These are phyloP conservation scores for Rosalia funebris DNA, from an alignment of 2,888 invertebrate species.

Conservation along the genomic window DNA sequence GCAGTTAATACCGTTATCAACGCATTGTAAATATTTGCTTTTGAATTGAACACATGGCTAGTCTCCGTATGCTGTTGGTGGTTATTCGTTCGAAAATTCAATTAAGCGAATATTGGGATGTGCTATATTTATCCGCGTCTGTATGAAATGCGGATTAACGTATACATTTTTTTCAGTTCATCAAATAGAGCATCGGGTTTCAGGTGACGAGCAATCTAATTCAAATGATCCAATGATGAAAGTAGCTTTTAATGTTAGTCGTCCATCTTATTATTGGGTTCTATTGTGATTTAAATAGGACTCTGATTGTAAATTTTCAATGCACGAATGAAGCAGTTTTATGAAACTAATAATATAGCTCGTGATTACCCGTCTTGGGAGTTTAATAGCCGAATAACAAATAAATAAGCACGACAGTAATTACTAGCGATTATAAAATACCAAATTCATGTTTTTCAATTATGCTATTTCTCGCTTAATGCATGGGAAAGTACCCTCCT, in stretches of 20 bases:
- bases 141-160: neutral
- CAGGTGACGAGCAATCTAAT: neutral
- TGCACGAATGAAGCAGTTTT: too few relatives aligned
- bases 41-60: slow-evolving; percentile 6
- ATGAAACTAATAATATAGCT: too few relatives aligned
- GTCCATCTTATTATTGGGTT: neutral
- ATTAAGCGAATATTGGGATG: neutral
- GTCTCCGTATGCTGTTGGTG: neutral
- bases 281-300: neutral
- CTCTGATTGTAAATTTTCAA: too few relatives aligned
- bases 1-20: neutral
- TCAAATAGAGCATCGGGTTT: slow-evolving; percentile 1
- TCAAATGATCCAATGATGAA: neutral
- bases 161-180: slow-evolving; percentile 4
- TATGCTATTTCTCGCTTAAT: too few relatives aligned
- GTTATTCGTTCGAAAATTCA: slow-evolving; percentile 18
- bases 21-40: slow-evolving; percentile 4
- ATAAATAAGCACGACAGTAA: too few relatives aligned
- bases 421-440: too few relatives aligned
- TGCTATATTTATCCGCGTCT: slow-evolving; percentile 6
- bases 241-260: neutral
- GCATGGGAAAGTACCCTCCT: too few relatives aligned
- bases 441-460: too few relatives aligned
- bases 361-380: too few relatives aligned
- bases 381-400: too few relatives aligned